A percentile compares a stretch with the other conserved stretches of the same genome.
These are phyloP conservation scores for Macaria liturata DNA, from an alignment of 2,888 invertebrate species.

Conservation along the genomic window DNA sequence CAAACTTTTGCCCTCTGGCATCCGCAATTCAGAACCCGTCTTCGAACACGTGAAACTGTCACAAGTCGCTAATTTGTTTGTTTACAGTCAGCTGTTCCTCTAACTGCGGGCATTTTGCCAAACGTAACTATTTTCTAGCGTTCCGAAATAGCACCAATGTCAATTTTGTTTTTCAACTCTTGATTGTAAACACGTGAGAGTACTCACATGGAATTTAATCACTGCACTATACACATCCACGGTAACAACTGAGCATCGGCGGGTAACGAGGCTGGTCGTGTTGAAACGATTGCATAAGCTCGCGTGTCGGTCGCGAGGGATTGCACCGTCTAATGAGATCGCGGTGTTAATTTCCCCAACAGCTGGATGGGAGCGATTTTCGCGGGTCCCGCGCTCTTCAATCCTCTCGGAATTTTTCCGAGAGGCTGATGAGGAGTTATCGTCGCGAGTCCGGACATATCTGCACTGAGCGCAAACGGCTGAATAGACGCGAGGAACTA, in stretches of 20 bases:
- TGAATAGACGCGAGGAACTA: constrained; percentile 76
- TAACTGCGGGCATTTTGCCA: constrained; percentile 68
- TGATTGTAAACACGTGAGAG: constrained; percentile 31
- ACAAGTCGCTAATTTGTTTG: constrained; percentile 68
- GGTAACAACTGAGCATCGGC: constrained; percentile 65
- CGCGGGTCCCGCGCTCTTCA: constrained; percentile 38
- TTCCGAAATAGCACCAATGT: constrained; percentile 78
- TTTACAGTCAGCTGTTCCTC: constrained; percentile 79
- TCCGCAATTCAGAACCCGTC: constrained; percentile 19
- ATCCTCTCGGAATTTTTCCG: constrained; percentile 54
- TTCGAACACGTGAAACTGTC: constrained; percentile 51
- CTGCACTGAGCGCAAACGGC: constrained; percentile 77
- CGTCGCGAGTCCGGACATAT: constrained; percentile 77
- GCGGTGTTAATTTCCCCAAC: constrained; percentile 54
- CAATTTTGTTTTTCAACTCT: constrained; percentile 73
- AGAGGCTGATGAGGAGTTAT: constrained; percentile 50
- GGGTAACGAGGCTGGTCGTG: constrained; percentile 55
- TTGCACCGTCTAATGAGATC: constrained; percentile 67
- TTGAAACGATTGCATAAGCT: constrained; percentile 70
- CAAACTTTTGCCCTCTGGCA: constrained; percentile 21
- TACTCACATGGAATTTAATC: constrained; percentile 39
- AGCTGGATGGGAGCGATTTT: constrained; percentile 40
- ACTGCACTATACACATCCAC: constrained; percentile 56
- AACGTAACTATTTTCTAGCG: constrained; percentile 64
- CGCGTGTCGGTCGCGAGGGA: constrained; percentile 62